Conservation (phyloP, 2,797 vertebrate genomes). For the Iguana delicatissima region DNA sequence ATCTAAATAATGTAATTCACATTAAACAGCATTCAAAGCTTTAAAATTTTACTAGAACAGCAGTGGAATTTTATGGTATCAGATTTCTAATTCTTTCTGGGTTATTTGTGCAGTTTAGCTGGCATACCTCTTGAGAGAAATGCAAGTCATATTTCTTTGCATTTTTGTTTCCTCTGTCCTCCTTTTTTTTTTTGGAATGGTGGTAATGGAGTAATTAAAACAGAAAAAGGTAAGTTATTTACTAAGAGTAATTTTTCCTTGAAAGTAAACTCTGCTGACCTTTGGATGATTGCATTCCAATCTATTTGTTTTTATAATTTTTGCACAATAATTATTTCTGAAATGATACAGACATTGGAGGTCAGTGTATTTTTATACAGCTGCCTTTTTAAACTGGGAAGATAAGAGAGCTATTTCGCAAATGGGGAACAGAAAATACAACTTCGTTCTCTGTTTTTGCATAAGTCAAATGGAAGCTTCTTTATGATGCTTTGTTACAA, state of each 20-base stretch:
- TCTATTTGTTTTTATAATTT: conserved; percentile 8
- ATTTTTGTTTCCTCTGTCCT: neutral
- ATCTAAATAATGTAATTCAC: neutral
- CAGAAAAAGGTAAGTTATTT: neutral
- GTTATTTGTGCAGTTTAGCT: neutral
- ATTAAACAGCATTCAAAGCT: neutral
- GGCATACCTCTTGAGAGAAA: neutral
- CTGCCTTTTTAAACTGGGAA: neutral
- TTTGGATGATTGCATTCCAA: neutral
- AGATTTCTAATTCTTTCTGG: conserved; percentile 19
- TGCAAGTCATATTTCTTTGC: neutral
- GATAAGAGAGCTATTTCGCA: neutral
- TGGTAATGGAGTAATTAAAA: neutral
- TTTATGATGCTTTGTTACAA: neutral
- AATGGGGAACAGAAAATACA: neutral
- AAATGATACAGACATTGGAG: neutral
- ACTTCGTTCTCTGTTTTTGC: neutral
- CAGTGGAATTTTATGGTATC: neutral
- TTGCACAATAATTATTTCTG: neutral
- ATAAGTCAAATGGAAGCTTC: neutral
- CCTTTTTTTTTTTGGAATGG: neutral
- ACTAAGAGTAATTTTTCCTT: neutral
- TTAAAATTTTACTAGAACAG: conserved; percentile 16
- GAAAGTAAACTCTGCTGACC: neutral
- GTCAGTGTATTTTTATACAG: neutral